Percentiles rank a stretch among this genome's conserved stretches.
Conservation (phyloP, 2,113 vertebrate genomes). For the Shinisaurus crocodilurus region DNA sequence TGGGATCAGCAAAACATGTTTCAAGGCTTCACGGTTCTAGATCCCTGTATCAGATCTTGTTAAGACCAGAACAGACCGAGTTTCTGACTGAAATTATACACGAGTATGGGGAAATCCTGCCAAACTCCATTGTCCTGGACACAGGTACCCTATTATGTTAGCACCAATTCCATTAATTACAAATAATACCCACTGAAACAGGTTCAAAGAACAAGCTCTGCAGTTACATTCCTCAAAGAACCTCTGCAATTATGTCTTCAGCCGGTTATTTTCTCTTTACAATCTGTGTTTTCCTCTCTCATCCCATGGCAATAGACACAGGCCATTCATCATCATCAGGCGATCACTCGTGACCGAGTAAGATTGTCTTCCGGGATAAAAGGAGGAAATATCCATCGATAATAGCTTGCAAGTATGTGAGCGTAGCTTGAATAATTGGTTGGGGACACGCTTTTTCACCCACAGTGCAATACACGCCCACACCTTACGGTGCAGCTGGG, state of each 20-base stretch:
- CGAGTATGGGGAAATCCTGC: background rate
- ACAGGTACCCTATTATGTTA: conserved; percentile 33
- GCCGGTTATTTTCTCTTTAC: background rate
- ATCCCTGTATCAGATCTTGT: background rate
- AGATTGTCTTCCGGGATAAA: too few species aligned
- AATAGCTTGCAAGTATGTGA: background rate
- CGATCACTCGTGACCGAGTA: too few species aligned
- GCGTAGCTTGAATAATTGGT: background rate
- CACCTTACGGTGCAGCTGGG: too few species aligned
- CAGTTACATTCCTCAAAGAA: background rate
- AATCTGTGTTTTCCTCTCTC: background rate
- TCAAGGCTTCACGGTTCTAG: background rate
- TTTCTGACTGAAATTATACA: conserved; percentile 1
- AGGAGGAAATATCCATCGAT: too few species aligned
- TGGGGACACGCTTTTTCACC: background rate
- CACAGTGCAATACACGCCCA: background rate
- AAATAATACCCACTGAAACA: background rate
- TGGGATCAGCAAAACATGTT: background rate
- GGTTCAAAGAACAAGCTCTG: conserved; percentile 2
- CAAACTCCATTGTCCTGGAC: background rate
- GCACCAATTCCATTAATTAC: conserved; percentile 21
- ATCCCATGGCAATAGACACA: background rate
- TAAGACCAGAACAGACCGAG: background rate
- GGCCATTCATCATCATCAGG: too few species aligned
- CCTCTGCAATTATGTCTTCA: background rate